Evolutionary conservation across 2,797 vertebrate species (phyloP).

Genomic region (Galaxias olidus): DNA sequence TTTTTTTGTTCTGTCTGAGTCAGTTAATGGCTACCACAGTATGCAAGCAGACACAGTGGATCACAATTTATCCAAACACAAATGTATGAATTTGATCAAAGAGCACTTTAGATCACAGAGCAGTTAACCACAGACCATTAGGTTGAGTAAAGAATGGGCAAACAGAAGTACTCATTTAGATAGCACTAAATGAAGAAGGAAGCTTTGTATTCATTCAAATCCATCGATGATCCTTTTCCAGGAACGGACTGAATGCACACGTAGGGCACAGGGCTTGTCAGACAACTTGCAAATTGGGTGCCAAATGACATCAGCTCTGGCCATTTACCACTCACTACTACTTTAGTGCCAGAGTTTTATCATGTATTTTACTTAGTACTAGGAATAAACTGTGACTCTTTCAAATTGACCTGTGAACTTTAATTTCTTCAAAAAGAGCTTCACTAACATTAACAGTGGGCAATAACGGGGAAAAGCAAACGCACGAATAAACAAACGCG

Average conservation of each 20-base stretch:
- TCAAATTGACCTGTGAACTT: too few species aligned
- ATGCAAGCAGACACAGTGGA: slow-evolving; percentile 18
- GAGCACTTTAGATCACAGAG: neutral
- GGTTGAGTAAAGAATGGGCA: too few species aligned
- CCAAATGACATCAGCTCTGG: slow-evolving; percentile 32
- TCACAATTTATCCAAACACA: neutral
- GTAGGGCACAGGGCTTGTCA: slow-evolving; percentile 20
- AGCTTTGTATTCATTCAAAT: neutral
- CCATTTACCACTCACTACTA: slow-evolving; percentile 3
- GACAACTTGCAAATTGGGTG: slow-evolving; percentile 6
- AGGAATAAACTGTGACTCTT: too few species aligned
- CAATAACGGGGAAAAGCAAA: too few species aligned
- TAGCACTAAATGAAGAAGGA: slow-evolving; percentile 10
- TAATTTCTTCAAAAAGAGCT: too few species aligned
- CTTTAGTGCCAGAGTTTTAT: slow-evolving; percentile 13
- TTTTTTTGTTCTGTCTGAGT: slow-evolving; percentile 13
- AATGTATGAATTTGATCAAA: slow-evolving; percentile 4
- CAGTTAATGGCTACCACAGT: slow-evolving; percentile 22
- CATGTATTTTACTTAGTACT: too few species aligned
- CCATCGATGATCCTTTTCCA: too few species aligned
- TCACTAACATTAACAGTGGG: too few species aligned
- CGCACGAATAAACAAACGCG: too few species aligned
- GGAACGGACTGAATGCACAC: too few species aligned
- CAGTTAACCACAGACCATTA: too few species aligned
- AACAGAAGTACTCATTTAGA: slow-evolving; percentile 2